A percentile compares a stretch with the other conserved stretches of the same genome.
Conservation (phyloP, 2,888 invertebrate species). For the Adineta ricciae region DNA sequence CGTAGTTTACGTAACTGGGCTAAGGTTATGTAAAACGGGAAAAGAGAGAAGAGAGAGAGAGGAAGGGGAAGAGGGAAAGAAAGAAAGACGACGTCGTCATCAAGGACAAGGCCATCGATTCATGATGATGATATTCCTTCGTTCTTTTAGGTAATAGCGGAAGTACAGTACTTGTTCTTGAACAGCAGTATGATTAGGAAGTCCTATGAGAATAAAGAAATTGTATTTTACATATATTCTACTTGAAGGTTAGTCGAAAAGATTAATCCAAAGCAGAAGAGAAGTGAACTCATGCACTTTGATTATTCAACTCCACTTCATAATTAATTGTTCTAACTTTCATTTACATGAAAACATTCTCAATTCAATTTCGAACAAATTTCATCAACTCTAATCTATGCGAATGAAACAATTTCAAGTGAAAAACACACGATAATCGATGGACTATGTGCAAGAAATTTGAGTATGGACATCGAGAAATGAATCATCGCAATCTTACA, state of each 20-base stretch:
- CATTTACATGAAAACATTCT: too few species aligned
- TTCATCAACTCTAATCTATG: too few species aligned
- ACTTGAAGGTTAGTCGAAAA: constrained; percentile 52
- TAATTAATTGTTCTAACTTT: too few species aligned
- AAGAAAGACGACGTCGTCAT: not conserved
- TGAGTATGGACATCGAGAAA: not conserved
- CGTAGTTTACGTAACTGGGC: not conserved
- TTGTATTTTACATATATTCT: constrained; percentile 47
- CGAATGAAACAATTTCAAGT: too few species aligned
- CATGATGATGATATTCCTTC: not conserved
- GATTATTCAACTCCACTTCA: not conserved
- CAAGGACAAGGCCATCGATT: not conserved
- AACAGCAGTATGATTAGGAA: not conserved
- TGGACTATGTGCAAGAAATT: too few species aligned
- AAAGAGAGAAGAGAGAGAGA: too few species aligned
- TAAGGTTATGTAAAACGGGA: not conserved
- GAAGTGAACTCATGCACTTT: not conserved
- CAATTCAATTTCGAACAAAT: too few species aligned
- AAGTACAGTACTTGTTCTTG: not conserved
- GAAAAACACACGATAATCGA: too few species aligned
- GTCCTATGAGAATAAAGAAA: not conserved
- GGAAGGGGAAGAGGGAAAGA: not conserved
- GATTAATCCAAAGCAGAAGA: constrained; percentile 35
- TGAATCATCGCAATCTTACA: not conserved
- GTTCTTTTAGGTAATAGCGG: not conserved